Percentiles rank a stretch among this genome's conserved stretches.
These are phyloP conservation scores for Hydrocynus forskahlii DNA, from an alignment of 2,797 vertebrate genomes.

Conservation along the genomic window DNA sequence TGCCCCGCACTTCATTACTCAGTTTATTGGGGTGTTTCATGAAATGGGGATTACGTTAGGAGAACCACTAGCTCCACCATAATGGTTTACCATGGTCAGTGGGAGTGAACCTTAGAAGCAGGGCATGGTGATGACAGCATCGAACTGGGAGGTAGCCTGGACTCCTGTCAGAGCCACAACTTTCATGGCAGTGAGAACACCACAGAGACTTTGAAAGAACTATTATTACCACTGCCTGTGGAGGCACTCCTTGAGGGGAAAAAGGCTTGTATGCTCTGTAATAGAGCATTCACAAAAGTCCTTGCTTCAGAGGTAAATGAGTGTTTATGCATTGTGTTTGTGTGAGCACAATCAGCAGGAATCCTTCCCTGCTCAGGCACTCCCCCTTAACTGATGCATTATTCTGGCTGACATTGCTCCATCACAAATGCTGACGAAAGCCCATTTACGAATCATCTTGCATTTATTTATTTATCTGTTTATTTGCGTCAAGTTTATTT, in stretches of 20 bases:
- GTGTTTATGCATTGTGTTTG: constrained; percentile 23
- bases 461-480: constrained; percentile 84
- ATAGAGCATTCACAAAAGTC: constrained; percentile 34
- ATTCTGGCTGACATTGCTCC: constrained; percentile 73
- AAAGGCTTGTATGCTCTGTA: constrained; percentile 16
- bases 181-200: constrained; percentile 45
- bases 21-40: no score
- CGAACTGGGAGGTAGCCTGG: constrained; percentile 29
- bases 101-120: constrained; percentile 13
- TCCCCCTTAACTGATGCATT: constrained; percentile 70
- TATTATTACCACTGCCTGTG: constrained; percentile 35
- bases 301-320: background rate
- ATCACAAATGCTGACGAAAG: constrained; percentile 80
- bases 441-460: constrained; percentile 71
- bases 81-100: background rate
- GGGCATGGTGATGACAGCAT: constrained; percentile 32
- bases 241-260: constrained; percentile 3
- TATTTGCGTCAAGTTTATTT: constrained; percentile 81
- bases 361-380: constrained; percentile 59
- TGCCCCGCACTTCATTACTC: no score
- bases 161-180: constrained; percentile 44
- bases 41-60: no score
- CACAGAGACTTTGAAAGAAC: constrained; percentile 33
- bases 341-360: constrained; percentile 67
- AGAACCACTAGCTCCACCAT: background rate